A percentile compares a stretch with the other conserved stretches of the same genome.
phyloP scores from a whole-genome alignment of 2,113 vertebrate species.

The Rhea pennata region DNA sequence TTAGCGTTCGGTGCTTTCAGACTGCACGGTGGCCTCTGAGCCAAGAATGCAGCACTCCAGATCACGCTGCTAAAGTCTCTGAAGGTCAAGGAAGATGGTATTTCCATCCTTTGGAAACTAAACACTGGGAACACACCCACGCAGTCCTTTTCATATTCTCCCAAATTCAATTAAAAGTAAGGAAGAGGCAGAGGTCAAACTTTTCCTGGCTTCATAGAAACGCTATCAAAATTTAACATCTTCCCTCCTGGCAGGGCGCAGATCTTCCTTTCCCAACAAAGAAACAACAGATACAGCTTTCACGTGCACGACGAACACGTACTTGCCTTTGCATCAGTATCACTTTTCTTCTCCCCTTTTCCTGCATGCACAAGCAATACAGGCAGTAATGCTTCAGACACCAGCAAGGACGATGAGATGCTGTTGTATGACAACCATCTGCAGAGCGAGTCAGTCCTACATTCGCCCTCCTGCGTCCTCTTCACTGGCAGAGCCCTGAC shows the following conservation, averaged over 20 bases:
- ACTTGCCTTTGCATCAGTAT: neutral
- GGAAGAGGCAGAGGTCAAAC: constrained; percentile 44
- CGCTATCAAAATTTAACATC: constrained; percentile 37
- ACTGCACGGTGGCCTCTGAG: neutral
- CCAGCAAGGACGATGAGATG: neutral
- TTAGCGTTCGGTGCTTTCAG: neutral
- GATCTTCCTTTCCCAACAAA: neutral
- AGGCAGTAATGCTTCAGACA: neutral
- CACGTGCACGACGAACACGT: neutral
- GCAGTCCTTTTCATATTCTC: constrained; percentile 70
- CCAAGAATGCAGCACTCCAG: neutral
- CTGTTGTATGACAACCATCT: neutral
- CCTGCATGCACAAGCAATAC: neutral
- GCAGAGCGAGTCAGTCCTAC: neutral
- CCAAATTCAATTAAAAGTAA: constrained; percentile 45
- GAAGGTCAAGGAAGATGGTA: constrained; percentile 53
- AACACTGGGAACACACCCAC: constrained; percentile 62
- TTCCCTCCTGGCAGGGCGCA: neutral
- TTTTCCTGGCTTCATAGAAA: constrained; percentile 61
- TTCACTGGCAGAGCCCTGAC: neutral
- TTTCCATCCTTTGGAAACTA: constrained; percentile 73
- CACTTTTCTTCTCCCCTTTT: neutral
- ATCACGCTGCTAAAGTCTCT: neutral
- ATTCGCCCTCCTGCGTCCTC: accelerated
- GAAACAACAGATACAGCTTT: neutral